These are phyloP conservation scores for Syncerus caffer DNA, from an alignment of 2,797 vertebrate species.

Conservation along the genomic window DNA sequence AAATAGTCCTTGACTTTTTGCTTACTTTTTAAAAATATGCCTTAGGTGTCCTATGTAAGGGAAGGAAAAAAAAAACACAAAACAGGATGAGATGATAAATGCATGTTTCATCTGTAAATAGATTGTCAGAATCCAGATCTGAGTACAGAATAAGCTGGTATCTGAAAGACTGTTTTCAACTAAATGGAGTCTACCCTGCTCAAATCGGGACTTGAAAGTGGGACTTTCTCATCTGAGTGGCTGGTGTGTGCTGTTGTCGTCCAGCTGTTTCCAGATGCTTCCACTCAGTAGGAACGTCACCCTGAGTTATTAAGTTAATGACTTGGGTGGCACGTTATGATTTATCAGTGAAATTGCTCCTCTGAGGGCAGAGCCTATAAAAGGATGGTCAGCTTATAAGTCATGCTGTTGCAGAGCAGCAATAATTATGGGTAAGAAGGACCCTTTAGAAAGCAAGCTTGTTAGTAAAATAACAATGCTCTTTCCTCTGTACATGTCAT, in stretches of 20 bases:
- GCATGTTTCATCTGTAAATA: background rate
- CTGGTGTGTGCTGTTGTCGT: background rate
- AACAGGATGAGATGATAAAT: background rate
- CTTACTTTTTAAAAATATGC: background rate
- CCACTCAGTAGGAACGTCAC: background rate
- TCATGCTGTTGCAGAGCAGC: background rate
- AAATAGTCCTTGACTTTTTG: background rate
- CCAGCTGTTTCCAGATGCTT: slow-evolving; percentile 41
- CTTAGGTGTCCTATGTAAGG: background rate
- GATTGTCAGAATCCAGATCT: background rate
- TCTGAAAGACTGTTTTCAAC: background rate
- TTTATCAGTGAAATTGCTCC: slow-evolving; percentile 56
- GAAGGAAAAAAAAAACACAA: background rate
- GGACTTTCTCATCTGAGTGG: background rate
- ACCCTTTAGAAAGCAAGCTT: background rate
- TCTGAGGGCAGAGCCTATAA: slow-evolving; percentile 43
- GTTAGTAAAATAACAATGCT: background rate
- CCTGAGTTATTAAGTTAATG: slow-evolving; percentile 45
- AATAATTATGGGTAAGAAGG: background rate
- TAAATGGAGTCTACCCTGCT: background rate
- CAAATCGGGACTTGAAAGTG: background rate
- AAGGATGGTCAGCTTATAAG: slow-evolving; percentile 31
- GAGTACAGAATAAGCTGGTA: background rate
- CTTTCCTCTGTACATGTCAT: background rate
- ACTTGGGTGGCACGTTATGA: slow-evolving; percentile 43